These are phyloP conservation scores for Stenchaetothrips biformis DNA, from an alignment of 2,888 invertebrate species.

Conservation along the genomic window DNA sequence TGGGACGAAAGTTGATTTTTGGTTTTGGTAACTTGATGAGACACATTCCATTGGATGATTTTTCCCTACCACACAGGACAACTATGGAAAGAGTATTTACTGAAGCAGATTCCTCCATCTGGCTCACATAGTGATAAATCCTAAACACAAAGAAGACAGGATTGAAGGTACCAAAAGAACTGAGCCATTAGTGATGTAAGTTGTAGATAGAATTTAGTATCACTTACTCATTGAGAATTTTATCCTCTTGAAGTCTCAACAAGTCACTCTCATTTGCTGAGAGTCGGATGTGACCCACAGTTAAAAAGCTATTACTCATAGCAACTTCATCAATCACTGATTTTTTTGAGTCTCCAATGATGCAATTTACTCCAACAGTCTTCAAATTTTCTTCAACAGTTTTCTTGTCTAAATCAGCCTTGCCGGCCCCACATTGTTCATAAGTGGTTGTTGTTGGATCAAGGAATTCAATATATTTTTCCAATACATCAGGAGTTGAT, in stretches of 20 bases:
- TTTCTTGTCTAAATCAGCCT: background rate
- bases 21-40: background rate
- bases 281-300: background rate
- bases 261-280: background rate
- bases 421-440: background rate
- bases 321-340: background rate
- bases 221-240: background rate
- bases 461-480: background rate
- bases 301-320: background rate
- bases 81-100: background rate
- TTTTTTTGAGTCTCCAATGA: background rate
- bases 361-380: background rate
- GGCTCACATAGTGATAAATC: background rate
- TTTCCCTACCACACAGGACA: background rate
- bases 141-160: background rate
- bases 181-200: background rate
- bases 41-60: background rate
- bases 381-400: background rate
- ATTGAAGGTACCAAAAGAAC: background rate
- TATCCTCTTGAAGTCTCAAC: background rate
- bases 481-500: background rate
- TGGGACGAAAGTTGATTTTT: too few species aligned
- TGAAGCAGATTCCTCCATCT: background rate
- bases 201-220: background rate
- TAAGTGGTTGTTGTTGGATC: background rate